Evolutionary conservation across 2,888 invertebrate genomes (phyloP), one percentile per base, ranked within the genome.

Genomic region (Lingula anatina): DNA sequence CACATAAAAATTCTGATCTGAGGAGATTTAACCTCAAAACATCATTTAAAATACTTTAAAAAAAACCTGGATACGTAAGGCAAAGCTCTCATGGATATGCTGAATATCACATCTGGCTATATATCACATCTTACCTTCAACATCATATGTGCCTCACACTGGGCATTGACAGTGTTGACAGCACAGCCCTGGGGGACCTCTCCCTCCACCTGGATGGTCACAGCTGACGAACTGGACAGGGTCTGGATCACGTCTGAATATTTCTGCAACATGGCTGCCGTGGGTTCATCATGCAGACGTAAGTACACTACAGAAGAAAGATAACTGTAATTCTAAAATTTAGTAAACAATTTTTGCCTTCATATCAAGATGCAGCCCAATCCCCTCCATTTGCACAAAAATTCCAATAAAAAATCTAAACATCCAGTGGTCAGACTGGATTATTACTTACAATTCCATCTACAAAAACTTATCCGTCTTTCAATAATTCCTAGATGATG

Each of bases 91-190:
- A 31, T 31, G 35, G n/a, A 31, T 9, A 15, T 31, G 35, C 9
- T 12, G n/a, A 31, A 31, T 9, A 15, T n/a, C 9, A 31, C 9
- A 31, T 12, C 15, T n/a, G n/a, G 35, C 15, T 31, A 12, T 31
- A 31, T 61, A n/a, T n/a, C n/a, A n/a, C 15, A 60, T 31, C 59
- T 55, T 72, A 86, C 87, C 83, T 92, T 90, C 1, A 95, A 81
- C 50, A 91, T 79, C 38, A 95, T 79, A 80, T 92, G 87, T 24
- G 91, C 85, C 79, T 92, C 90, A 69, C 93, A 89, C 76, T 90
- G 89, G 61, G 90, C 90, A 0, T 90, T 88, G 3, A 94, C 84
- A 0, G 93, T 90, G 5, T 90, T 81, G 60, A 93, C 89, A 2
- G 89, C 88, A 75, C 92, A 93, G 37, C 75, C 75, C 27, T 56